Conservation (phyloP, 2,113 vertebrate species). For the Acanthisitta chloris region DNA sequence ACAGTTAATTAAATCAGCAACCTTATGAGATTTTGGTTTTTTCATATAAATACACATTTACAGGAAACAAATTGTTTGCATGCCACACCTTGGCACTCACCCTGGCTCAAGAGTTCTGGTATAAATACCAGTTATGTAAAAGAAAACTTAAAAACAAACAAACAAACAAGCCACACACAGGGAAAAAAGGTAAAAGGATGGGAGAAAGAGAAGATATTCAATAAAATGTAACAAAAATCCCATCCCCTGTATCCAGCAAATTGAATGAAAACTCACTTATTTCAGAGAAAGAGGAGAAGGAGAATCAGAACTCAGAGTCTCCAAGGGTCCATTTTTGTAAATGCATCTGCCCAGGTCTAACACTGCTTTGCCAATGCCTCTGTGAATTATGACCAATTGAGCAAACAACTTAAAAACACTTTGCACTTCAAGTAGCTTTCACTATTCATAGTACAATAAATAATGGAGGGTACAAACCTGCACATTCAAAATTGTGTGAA, state of each 20-base stretch:
- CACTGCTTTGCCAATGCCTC: not conserved
- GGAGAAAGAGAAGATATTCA: not conserved
- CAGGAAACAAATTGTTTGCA: not conserved
- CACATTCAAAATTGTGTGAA: not conserved
- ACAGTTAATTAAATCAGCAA: not conserved
- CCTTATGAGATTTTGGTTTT: not conserved
- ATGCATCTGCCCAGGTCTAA: not conserved
- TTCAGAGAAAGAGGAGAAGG: not conserved
- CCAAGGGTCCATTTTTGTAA: not conserved
- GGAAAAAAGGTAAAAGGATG: not conserved
- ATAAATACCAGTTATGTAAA: not conserved
- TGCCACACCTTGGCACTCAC: not conserved
- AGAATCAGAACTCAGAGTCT: not conserved
- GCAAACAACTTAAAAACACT: not conserved
- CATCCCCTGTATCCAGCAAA: not conserved
- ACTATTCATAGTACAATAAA: not conserved
- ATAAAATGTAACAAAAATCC: not conserved
- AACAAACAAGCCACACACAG: not conserved
- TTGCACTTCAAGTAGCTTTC: not conserved
- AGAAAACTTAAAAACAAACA: not conserved
- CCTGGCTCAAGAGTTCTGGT: not conserved
- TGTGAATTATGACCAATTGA: not conserved
- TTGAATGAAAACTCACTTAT: not conserved
- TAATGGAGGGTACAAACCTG: not conserved
- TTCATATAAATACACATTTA: not conserved